phyloP scores from a whole-genome alignment of 1,140 invertebrate species.

The Globodera ellingtonae region DNA sequence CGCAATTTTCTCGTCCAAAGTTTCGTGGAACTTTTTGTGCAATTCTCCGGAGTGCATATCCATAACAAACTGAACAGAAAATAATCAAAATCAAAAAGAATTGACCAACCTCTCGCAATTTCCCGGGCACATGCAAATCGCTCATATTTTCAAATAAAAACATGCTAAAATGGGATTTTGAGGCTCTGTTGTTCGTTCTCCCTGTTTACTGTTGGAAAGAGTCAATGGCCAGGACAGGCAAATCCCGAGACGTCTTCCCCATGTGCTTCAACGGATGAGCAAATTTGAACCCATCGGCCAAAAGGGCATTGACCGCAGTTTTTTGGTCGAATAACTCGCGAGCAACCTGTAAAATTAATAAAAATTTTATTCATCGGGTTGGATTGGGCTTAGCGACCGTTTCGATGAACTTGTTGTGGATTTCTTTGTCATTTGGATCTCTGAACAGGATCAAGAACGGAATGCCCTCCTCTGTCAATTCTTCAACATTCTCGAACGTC shows the following conservation, averaged over 20 bases:
- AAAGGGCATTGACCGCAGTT: conserved; percentile 89
- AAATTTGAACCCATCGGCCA: conserved; percentile 92
- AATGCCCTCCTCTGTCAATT: conserved; percentile 93
- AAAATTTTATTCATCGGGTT: background rate
- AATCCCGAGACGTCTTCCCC: conserved; percentile 83
- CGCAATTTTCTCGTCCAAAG: conserved; percentile 62
- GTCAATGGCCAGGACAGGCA: conserved; percentile 96
- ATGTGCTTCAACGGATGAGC: conserved; percentile 96
- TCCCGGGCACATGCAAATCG: conserved; percentile 57
- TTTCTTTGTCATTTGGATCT: conserved; percentile 60
- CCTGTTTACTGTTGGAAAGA: conserved; percentile 78
- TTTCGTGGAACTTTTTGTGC: conserved; percentile 63
- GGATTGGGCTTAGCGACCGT: conserved; percentile 39
- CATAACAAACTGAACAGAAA: conserved; percentile 56
- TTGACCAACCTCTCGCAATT: conserved; percentile 52
- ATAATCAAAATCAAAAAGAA: conserved; percentile 9
- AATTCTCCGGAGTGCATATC: conserved; percentile 63
- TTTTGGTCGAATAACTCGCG: conserved; percentile 60
- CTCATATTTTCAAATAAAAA: conserved; percentile 80
- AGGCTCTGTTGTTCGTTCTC: background rate
- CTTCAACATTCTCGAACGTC: conserved; percentile 97
- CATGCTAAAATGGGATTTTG: conserved; percentile 73
- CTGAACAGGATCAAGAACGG: conserved; percentile 98
- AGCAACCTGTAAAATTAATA: conserved; percentile 43
- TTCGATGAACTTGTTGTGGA: conserved; percentile 61